These are phyloP conservation scores for Atherinosoma microstoma DNA, from an alignment of 2,797 vertebrate species.

Conservation along the genomic window DNA sequence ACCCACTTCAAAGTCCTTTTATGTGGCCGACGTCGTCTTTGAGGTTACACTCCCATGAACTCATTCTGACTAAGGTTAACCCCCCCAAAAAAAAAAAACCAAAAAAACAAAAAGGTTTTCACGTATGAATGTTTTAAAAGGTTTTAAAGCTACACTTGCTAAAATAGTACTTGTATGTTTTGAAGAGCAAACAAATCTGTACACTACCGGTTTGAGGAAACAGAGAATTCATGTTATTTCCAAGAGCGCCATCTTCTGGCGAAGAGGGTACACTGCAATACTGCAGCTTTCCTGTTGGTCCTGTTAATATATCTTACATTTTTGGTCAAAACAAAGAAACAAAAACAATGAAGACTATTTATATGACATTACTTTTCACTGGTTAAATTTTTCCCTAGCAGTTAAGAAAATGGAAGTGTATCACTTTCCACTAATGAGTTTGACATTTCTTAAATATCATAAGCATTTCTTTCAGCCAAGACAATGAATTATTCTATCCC, in stretches of 20 bases:
- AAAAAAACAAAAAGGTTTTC: background rate
- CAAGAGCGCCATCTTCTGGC: conserved; percentile 72
- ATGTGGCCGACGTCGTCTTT: background rate
- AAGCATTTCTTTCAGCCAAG: background rate
- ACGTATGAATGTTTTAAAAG: background rate
- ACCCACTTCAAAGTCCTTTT: background rate
- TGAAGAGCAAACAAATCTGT: conserved; percentile 23
- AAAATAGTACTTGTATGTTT: conserved; percentile 23
- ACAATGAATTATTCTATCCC: conserved; percentile 1
- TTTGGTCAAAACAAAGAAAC: background rate
- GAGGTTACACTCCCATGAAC: background rate
- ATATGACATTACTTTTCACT: background rate
- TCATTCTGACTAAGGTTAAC: background rate
- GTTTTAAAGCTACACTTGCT: background rate
- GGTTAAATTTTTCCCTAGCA: background rate
- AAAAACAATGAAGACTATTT: background rate
- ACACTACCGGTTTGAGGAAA: conserved; percentile 42
- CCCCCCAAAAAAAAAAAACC: too few relatives aligned
- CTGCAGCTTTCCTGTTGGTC: background rate
- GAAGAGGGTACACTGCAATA: conserved; percentile 38
- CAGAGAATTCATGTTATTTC: conserved; percentile 15
- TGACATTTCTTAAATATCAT: background rate
- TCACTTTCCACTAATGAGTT: background rate
- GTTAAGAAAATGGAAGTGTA: background rate
- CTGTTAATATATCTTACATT: conserved; percentile 13